Evolutionary conservation across 2,113 vertebrate species (phyloP), one percentile per base, ranked within the genome.

Genomic region (Syngnathus floridae): DNA sequence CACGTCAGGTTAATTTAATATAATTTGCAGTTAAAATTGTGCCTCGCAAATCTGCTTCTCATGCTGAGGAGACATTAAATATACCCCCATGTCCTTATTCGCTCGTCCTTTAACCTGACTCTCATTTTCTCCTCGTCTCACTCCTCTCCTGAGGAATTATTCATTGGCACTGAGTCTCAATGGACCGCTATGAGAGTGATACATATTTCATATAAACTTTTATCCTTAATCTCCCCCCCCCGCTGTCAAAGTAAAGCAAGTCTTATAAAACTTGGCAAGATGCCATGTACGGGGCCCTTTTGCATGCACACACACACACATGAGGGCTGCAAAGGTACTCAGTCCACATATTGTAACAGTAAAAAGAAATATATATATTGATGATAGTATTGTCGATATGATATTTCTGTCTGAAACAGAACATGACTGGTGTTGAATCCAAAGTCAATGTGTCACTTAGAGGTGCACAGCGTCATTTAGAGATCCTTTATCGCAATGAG

Each of bases 181-280:
- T 69, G 85, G 77, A 85, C 78, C 80, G 78, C 78, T 82, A 79
- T 82, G 84, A 77, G 63, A 67, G 57, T 74, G 64, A 80, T 88
- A 81, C 80, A 89, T 86, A 84, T 88, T 86, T 87, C 54, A 89
- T 79, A 68, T 67, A 46, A 74, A 72, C 73, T 86, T 83, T 84
- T 82, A 86, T 82, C 65, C 74, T 76, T 79, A 82, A 85, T 87
- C 77, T 88, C 46, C 26, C 26, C 26, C 26, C 1, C 54, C 58
- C 16, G 38, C 68, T 75, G 61, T 54, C 43, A 43, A 65, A 80
- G 71, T 63, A 72, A 75, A 82, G 75, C 64, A 82, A 62, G 64
- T 76, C 55, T 63, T 40, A 41, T 66, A 62, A 84, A 78, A 65
- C 60, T 67, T 67, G 62, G 62, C 49, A 66, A 69, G 70, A 2